Conservation (phyloP, 2,888 invertebrate species). For the Dermolepida albohirtum region DNA sequence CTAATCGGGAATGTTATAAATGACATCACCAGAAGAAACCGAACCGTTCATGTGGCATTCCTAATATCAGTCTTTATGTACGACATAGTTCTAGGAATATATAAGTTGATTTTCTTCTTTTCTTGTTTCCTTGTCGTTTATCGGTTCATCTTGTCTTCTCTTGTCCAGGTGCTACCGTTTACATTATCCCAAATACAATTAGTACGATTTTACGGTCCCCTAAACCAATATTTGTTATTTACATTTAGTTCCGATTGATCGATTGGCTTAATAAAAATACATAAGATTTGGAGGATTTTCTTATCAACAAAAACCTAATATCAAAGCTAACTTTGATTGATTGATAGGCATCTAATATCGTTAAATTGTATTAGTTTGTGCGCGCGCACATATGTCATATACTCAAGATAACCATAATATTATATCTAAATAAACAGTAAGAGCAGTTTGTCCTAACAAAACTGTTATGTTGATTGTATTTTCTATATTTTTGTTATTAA, state of each 20-base stretch:
- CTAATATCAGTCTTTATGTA: constrained; percentile 25
- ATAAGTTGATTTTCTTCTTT: constrained; percentile 17
- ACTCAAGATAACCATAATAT: constrained; percentile 20
- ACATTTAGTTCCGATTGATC: constrained; percentile 36
- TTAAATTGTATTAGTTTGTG: constrained; percentile 15
- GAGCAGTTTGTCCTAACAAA: too few species aligned
- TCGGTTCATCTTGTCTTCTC: constrained; percentile 29
- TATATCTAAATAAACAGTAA: constrained; percentile 23
- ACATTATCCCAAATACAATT: constrained; percentile 37
- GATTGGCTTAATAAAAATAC: constrained; percentile 36
- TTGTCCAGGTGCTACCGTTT: constrained; percentile 39
- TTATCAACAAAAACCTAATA: constrained; percentile 29
- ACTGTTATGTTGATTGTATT: too few species aligned
- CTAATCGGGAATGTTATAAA: constrained; percentile 32
- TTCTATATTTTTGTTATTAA: too few species aligned
- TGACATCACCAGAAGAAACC: constrained; percentile 30
- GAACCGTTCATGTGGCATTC: constrained; percentile 24
- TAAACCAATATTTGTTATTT: constrained; percentile 38
- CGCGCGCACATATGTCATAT: constrained; percentile 4
- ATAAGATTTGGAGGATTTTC: constrained; percentile 30
- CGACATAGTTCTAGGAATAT: constrained; percentile 29
- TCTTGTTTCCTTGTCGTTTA: constrained; percentile 17
- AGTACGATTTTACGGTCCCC: constrained; percentile 36
- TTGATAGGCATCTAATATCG: constrained; percentile 35
- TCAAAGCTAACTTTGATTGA: constrained; percentile 41